Percentiles rank a stretch among this genome's conserved stretches.
Evolutionary conservation across 2,888 invertebrate genomes (phyloP).

Genomic region (Ennomos fuscantarius): DNA sequence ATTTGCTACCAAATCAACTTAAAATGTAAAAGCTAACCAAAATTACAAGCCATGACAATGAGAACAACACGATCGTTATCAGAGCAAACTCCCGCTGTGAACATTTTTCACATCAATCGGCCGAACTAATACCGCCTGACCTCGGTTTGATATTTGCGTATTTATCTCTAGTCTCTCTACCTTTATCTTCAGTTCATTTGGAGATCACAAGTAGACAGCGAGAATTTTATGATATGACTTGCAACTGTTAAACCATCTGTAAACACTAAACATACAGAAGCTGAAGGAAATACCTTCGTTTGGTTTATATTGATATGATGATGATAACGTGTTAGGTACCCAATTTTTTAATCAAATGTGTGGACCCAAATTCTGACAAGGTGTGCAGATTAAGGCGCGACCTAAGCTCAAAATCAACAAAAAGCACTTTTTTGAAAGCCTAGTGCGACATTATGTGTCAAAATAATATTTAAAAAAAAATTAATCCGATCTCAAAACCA

Average conservation of each 20-base stretch:
- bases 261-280: background rate
- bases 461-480: too few relatives aligned
- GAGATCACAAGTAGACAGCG: background rate
- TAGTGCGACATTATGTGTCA: too few relatives aligned
- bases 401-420: too few relatives aligned
- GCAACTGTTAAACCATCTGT: background rate
- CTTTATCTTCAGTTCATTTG: slow-evolving; percentile 4
- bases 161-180: slow-evolving; percentile 3
- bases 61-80: background rate
- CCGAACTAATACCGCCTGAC: background rate
- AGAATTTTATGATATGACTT: slow-evolving; percentile 1
- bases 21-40: background rate
- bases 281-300: background rate
- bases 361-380: too few relatives aligned
- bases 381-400: too few relatives aligned
- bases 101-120: background rate
- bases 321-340: too few relatives aligned
- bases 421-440: too few relatives aligned
- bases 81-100: background rate
- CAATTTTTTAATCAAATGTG: too few relatives aligned
- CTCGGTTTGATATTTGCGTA: background rate
- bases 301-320: background rate
- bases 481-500: too few relatives aligned
- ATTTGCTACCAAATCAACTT: background rate
- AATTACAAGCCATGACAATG: too few relatives aligned